Conservation (phyloP, 2,797 vertebrate species). For the Alauda arvensis region DNA sequence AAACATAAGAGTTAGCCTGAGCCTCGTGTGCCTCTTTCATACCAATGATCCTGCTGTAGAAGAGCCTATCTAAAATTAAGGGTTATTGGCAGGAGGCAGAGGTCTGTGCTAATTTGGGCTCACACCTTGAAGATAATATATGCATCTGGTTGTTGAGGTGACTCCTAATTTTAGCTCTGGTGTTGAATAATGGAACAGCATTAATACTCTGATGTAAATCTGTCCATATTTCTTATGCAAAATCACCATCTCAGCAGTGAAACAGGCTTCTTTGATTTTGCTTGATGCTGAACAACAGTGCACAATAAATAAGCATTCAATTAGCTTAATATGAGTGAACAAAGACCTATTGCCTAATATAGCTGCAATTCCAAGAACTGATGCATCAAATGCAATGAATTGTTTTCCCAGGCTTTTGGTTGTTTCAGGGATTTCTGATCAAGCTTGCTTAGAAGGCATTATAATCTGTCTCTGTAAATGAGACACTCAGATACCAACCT, state of each 20-base stretch:
- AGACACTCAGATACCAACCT: not conserved
- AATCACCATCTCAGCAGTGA: not conserved
- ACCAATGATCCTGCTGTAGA: not conserved
- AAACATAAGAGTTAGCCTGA: not conserved
- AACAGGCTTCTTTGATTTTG: slow-evolving; percentile 19
- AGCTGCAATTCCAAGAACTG: slow-evolving; percentile 31
- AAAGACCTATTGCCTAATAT: not conserved
- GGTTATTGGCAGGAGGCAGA: not conserved
- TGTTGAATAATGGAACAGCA: slow-evolving; percentile 38
- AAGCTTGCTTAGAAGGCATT: not conserved
- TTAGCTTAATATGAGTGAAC: slow-evolving; percentile 30
- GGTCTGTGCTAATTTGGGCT: slow-evolving; percentile 10
- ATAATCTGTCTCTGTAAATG: not conserved
- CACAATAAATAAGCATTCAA: slow-evolving; percentile 43
- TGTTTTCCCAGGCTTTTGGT: not conserved
- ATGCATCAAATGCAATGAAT: not conserved
- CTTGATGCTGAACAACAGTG: not conserved
- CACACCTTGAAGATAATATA: slow-evolving; percentile 17
- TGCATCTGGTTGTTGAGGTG: slow-evolving; percentile 16
- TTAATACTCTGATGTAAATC: slow-evolving; percentile 27
- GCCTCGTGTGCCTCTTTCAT: not conserved
- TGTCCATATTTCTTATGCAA: slow-evolving; percentile 1
- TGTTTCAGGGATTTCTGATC: slow-evolving; percentile 26
- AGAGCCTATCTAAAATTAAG: not conserved
- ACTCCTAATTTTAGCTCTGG: slow-evolving; percentile 31